These are phyloP conservation scores for Reinhardtius hippoglossoides DNA, from an alignment of 2,113 vertebrate species.

Conservation along the genomic window DNA sequence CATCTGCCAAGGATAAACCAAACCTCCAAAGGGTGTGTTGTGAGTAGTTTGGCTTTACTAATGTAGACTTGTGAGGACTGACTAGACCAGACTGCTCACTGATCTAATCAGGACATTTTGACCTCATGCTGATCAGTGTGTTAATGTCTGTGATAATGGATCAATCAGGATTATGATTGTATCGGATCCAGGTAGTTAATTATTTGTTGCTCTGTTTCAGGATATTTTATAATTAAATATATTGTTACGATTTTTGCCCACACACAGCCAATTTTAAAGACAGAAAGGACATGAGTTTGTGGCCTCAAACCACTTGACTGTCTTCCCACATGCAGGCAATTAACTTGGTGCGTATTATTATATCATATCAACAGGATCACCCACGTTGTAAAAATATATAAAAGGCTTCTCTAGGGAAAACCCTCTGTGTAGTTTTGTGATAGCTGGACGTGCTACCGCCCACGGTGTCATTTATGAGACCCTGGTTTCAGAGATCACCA, in stretches of 20 bases:
- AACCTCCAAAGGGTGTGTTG: constrained; percentile 11
- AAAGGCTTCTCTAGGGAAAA: neutral
- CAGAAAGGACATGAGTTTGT: too few species aligned
- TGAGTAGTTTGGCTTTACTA: constrained; percentile 19
- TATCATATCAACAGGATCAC: neutral
- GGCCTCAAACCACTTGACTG: too few species aligned
- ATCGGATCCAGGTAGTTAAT: too few species aligned
- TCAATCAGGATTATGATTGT: too few species aligned
- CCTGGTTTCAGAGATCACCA: constrained; percentile 56
- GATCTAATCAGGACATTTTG: constrained; percentile 20
- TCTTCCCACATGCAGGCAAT: too few species aligned
- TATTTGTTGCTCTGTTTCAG: too few species aligned
- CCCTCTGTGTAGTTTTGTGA: neutral
- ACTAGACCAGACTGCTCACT: constrained; percentile 4
- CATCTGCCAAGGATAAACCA: constrained; percentile 54
- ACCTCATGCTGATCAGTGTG: neutral
- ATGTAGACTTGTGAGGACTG: constrained; percentile 11
- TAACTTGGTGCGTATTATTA: too few species aligned
- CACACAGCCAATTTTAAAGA: neutral
- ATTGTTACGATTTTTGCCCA: neutral
- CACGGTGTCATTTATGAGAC: constrained; percentile 57
- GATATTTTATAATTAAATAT: too few species aligned
- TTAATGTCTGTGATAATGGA: neutral
- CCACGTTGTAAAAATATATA: neutral
- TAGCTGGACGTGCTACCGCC: constrained; percentile 23